Evolutionary conservation across 2,797 vertebrate genomes (phyloP), one percentile per base, ranked within the genome.

Genomic region (Enoplosus armatus): DNA sequence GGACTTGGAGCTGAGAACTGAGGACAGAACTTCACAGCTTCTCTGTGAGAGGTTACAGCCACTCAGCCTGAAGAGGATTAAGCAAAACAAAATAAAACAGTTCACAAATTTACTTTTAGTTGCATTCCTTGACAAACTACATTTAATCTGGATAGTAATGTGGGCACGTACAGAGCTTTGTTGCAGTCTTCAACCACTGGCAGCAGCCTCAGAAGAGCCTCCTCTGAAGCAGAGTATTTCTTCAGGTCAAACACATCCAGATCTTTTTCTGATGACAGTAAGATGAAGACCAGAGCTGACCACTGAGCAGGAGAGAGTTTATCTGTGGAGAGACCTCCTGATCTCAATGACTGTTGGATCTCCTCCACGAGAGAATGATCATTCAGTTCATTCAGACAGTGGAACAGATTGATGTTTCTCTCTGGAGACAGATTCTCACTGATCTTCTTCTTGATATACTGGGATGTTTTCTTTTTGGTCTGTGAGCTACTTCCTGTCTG

Each of bases 221-320:
- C n/a, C n/a, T n/a, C n/a, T n/a, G n/a, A n/a, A n/a, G n/a, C n/a
- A n/a, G n/a, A n/a, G n/a, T n/a, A n/a, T n/a, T n/a, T n/a, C n/a
- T n/a, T n/a, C n/a, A n/a, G 48, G 33, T 66, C 64, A 53, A 66
- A 66, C 33, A 66, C 64, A 1, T 53, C 33, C 15, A 53, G 48
- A 83, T 50, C 15, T 39, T 51, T 22, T 20, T 53, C 64, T 66
- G 64, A 66, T 20, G 64, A 39, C 48, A 66, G 48, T 45, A 62
- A 37, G 53, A 33, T 53, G 48, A 66, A 66, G 33, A 39, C 64
- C 33, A 53, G 48, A 37, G 64, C 48, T 20, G 64, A 66, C 63
- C 63, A 66, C 15, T 39, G 31, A 37, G 47, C 33, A 26, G 63
- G 47, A 66, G 63, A 66, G 1, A 66, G n/a, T 29, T 27, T 14